These are phyloP conservation scores for Ceratosolen solmsi DNA, from an alignment of 1,140 invertebrate genomes.

Conservation along the genomic window DNA sequence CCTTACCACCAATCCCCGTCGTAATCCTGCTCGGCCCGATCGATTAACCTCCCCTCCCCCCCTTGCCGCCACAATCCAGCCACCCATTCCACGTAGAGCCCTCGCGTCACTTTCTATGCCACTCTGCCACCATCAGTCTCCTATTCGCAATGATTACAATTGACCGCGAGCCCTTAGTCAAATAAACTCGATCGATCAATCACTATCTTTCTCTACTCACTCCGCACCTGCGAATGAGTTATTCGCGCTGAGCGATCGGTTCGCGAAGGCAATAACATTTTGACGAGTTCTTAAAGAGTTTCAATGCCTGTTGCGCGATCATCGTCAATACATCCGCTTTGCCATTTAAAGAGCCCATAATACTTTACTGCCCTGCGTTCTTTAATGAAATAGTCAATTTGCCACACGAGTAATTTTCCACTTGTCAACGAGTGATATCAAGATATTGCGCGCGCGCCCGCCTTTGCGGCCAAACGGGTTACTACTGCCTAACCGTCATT, in stretches of 20 bases:
- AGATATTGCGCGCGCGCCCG: neutral
- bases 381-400: slow-evolving; percentile 30
- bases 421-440: neutral
- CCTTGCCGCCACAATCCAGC: neutral
- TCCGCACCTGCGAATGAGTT: slow-evolving; percentile 49
- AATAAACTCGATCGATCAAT: slow-evolving; percentile 18
- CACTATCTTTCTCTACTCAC: neutral
- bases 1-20: neutral
- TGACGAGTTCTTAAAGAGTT: slow-evolving; percentile 31
- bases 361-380: neutral
- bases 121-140: slow-evolving; percentile 26
- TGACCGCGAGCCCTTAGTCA: neutral
- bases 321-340: neutral
- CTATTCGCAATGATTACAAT: neutral
- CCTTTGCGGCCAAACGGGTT: neutral
- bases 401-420: slow-evolving; percentile 19
- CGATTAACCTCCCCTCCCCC: neutral
- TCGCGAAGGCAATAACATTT: neutral
- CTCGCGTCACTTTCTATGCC: neutral
- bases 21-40: too few relatives aligned
- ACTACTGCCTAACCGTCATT: slow-evolving; percentile 3
- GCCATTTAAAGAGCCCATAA: neutral
- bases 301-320: neutral
- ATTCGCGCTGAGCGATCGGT: slow-evolving; percentile 24
- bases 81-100: too few relatives aligned